Percentiles rank a stretch among this genome's conserved stretches.
Evolutionary conservation across 2,113 vertebrate species (phyloP).

Genomic region (Gymnarchus niloticus): DNA sequence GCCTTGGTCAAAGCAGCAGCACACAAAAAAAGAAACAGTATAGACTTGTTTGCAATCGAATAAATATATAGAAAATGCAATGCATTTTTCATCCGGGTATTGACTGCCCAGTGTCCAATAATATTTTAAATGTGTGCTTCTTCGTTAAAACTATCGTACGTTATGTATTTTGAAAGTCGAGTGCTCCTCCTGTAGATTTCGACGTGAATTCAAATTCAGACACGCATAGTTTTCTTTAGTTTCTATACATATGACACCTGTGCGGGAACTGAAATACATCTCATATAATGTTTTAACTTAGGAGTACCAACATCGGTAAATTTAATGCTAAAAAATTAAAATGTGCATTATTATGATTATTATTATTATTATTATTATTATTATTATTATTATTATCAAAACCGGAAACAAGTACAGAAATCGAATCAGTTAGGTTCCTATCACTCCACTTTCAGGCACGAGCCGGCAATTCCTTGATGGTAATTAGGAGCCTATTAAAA

Average conservation of each 20-base stretch:
- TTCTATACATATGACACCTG: background rate
- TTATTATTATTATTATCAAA: background rate
- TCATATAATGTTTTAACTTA: background rate
- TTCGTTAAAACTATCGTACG: background rate
- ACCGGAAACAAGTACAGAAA: background rate
- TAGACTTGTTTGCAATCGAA: background rate
- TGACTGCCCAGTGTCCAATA: background rate
- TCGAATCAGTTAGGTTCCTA: constrained; percentile 6
- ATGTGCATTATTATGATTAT: too few relatives aligned
- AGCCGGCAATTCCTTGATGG: constrained; percentile 76
- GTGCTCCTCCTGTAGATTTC: background rate
- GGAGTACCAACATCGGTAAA: constrained; percentile 33
- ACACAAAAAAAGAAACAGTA: background rate
- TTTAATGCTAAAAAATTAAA: constrained; percentile 52
- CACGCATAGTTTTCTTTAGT: background rate
- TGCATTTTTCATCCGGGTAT: background rate
- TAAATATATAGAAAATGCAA: background rate
- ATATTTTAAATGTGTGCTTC: background rate
- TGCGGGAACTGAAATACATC: background rate
- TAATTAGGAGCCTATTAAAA: constrained; percentile 97
- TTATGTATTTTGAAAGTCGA: background rate
- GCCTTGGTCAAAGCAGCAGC: background rate
- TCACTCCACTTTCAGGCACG: constrained; percentile 48
- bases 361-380: too few relatives aligned
- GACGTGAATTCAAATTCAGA: background rate